Evolutionary conservation across 1,140 invertebrate species (phyloP).

Genomic region (Drosophila trapezifrons): DNA sequence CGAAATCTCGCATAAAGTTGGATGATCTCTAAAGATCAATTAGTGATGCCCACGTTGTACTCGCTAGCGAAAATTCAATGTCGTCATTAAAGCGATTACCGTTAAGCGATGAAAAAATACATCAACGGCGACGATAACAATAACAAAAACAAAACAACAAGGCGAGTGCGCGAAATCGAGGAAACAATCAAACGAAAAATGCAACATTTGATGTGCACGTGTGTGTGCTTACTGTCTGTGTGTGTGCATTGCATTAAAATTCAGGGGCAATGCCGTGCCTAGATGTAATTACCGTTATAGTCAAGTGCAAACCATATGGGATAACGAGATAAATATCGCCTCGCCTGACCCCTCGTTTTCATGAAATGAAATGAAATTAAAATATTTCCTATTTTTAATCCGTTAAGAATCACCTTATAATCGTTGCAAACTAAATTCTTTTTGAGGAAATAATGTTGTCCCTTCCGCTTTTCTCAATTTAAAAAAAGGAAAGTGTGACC

Average conservation of each 20-base stretch:
- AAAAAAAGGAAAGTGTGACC: too few relatives aligned
- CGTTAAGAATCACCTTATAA: not conserved
- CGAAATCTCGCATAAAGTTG: slow-evolving; percentile 13
- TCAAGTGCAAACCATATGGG: slow-evolving; percentile 73
- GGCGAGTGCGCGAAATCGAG: slow-evolving; percentile 19
- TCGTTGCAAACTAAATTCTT: too few relatives aligned
- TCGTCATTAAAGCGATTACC: slow-evolving; percentile 62
- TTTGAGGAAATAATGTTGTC: too few relatives aligned
- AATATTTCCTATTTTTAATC: too few relatives aligned
- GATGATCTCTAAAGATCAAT: slow-evolving; percentile 41
- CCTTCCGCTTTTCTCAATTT: too few relatives aligned
- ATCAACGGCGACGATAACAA: slow-evolving; percentile 21
- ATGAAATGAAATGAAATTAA: slow-evolving; percentile 68
- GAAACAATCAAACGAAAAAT: slow-evolving; percentile 55
- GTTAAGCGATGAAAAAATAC: slow-evolving; percentile 53
- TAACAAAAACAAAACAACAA: slow-evolving; percentile 48
- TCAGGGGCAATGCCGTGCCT: slow-evolving; percentile 79
- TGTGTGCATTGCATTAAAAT: slow-evolving; percentile 53
- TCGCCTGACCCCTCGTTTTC: slow-evolving; percentile 66
- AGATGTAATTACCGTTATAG: slow-evolving; percentile 79
- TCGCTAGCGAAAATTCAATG: slow-evolving; percentile 60
- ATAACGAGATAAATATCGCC: slow-evolving; percentile 65
- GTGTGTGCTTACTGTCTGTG: slow-evolving; percentile 11
- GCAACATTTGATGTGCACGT: slow-evolving; percentile 47
- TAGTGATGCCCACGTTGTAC: slow-evolving; percentile 37